These are phyloP conservation scores for Stenotaenia linearis DNA, from an alignment of 2,888 invertebrate species.

Conservation along the genomic window DNA sequence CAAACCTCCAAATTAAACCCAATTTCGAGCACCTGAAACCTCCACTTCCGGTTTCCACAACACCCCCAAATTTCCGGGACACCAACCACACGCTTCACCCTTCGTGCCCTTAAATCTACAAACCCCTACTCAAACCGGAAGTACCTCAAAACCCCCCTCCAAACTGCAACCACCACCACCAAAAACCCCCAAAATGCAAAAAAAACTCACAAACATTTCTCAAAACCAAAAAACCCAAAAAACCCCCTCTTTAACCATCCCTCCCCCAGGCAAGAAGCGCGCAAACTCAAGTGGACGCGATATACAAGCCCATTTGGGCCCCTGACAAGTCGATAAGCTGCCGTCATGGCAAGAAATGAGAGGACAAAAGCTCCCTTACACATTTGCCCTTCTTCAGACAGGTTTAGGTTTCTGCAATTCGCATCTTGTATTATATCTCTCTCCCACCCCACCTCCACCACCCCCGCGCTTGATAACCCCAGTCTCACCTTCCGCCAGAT, in stretches of 20 bases:
- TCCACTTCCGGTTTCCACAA: too few relatives aligned
- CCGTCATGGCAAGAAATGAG: slow-evolving; percentile 31
- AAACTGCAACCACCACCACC: too few relatives aligned
- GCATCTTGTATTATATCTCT: slow-evolving; percentile 19
- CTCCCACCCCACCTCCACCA: neutral
- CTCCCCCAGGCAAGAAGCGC: neutral
- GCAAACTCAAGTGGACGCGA: slow-evolving; percentile 3
- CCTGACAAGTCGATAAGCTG: slow-evolving; percentile 26
- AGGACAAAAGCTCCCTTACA: slow-evolving; percentile 31
- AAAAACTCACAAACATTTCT: neutral
- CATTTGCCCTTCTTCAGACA: slow-evolving; percentile 23
- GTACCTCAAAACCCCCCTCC: too few relatives aligned
- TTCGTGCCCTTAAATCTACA: too few relatives aligned
- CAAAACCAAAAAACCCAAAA: neutral
- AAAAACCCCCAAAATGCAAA: too few relatives aligned
- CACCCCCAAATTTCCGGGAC: too few relatives aligned
- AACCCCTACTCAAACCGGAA: too few relatives aligned
- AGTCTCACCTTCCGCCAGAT: slow-evolving; percentile 24
- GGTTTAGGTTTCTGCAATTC: slow-evolving; percentile 24
- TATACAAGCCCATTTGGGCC: slow-evolving; percentile 20
- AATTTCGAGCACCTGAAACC: too few relatives aligned
- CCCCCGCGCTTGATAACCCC: slow-evolving; percentile 13
- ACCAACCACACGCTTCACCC: too few relatives aligned
- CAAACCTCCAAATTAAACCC: too few relatives aligned
- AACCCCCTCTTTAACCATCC: neutral